Base-by-base conservation (phyloP, 2,797 vertebrate species). In the Gobio occitaniae region DNA sequence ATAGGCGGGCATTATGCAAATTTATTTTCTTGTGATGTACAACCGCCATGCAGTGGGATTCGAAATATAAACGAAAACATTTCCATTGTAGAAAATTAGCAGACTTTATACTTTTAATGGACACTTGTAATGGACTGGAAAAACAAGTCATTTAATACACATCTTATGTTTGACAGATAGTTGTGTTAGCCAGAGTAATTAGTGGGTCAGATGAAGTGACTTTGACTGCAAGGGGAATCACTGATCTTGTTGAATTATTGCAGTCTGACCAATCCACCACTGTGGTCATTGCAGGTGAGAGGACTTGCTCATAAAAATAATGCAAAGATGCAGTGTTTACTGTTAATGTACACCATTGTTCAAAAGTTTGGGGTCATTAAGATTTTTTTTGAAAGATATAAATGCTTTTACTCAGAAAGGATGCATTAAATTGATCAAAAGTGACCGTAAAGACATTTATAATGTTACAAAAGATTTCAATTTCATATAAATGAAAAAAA, bases 101-200 rank as follows among this genome's bases (percentile, higher is more conserved):
- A 76, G 9, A 54, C n/a, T 12, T 50, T 29, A 17, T 32, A 8
- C 15, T 74, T 75, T 54, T 36, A 12, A 75, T 54, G 48, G 54
- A 41, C 11, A 59, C 6, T 2, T 21, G 17, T 13, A 8, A 66
- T 8, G 1, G 8, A 2, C 38, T 65, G 41, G 9, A 47, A n/a
- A 50, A 17, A 25, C 50, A 4, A 7, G 11, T 82, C 0, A 38
- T 65, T 68, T 17, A 54, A 13, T 36, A 19, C 10, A n/a, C 16
- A 65, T 63, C 32, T 21, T 61, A 77, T 82, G 32, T 90, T 79
- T 86, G 89, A 86, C 86, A 96, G 95, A 94, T 95, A 75, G 91
- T 96, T n/a, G 77, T 94, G 47, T 89, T 96, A 75, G 92, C 94
- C 56, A 95, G 90, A 92, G 94, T 95, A 50, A 95, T 96, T 82